phyloP scores from a whole-genome alignment of 2,888 invertebrate species.

The Trissoscelio sp. region DNA sequence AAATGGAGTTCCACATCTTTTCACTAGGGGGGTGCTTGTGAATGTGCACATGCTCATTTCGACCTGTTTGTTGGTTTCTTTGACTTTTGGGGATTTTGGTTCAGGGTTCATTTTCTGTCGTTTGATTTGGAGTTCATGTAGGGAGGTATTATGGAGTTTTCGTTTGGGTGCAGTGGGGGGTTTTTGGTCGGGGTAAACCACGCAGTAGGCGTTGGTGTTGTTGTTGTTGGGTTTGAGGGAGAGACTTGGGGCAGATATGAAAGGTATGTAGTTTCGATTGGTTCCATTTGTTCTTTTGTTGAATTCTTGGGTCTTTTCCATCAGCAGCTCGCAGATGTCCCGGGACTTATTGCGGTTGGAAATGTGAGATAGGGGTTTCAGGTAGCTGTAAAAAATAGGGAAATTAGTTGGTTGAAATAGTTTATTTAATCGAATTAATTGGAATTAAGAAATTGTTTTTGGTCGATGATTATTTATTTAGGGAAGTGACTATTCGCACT shows the following conservation, averaged over 20 bases:
- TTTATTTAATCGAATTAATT: too few species aligned
- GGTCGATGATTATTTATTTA: too few species aligned
- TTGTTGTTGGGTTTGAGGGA: constrained; percentile 70
- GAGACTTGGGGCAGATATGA: constrained; percentile 79
- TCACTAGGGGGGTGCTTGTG: constrained; percentile 78
- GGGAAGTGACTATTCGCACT: too few species aligned
- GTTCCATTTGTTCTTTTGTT: constrained; percentile 74
- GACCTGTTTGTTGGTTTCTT: neutral
- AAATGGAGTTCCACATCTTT: constrained; percentile 73
- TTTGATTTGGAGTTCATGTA: constrained; percentile 43
- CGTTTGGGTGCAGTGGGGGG: constrained; percentile 73
- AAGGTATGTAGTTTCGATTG: constrained; percentile 76
- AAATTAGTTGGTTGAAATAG: too few species aligned
- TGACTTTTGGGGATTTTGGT: neutral
- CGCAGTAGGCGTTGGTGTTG: constrained; percentile 69
- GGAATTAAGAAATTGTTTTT: too few species aligned
- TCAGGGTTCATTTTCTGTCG: constrained; percentile 68
- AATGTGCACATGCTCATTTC: constrained; percentile 70
- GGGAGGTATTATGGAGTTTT: constrained; percentile 69
- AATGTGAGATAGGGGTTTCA: constrained; percentile 80
- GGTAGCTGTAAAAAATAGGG: constrained; percentile 70
- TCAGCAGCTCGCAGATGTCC: constrained; percentile 75
- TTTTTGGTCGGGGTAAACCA: constrained; percentile 74
- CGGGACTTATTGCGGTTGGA: constrained; percentile 68
- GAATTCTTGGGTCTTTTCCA: constrained; percentile 78